Evolutionary conservation across 2,888 invertebrate genomes (phyloP), one percentile per base, ranked within the genome.

Genomic region (Pterobdella sp.): DNA sequence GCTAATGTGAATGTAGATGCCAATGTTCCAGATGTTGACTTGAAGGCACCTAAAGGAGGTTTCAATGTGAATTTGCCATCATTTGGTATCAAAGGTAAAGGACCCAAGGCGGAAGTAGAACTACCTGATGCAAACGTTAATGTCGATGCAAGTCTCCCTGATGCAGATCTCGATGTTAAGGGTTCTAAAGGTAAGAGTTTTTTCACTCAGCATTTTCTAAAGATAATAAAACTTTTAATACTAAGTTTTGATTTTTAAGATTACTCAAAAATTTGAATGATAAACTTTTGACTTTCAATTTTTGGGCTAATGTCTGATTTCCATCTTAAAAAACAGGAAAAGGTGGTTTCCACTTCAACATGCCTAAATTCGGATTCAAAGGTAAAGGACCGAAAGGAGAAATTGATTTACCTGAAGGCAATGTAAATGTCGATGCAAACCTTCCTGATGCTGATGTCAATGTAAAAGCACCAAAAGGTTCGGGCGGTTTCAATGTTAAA

Each of bases 331-430:
- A 69, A 49, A 49, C 26, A 1, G 69, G 49, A 29, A 4, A 42
- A 4, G 37, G 35, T 4, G 68, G 68, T 36, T 66, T 72, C 52
- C 36, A 72, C n/a, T 22, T 72, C 32, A 37, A 37, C 22, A 36
- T 72, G 49, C 72, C 72, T 42, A 66, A 65, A 31, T 72, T 72
- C 52, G 72, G 72, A 18, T 4, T 72, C n/a, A 66, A 72, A 72
- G 72, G 66, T 35, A 66, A 72, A 49, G 66, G 49, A 18, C 37
- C 66, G n/a, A 72, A 72, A 42, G 72, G 72, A n/a, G 68, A 37
- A 37, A 18, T 52, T 60, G 68, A 68, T 65, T 1, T 72, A 14
- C 72, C 72, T 18, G 22, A 68, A 68, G 66, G 1, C 1, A 42
- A 26, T 37, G 36, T 56, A 29, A 26, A 34, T 29, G 66, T 72